Evolutionary conservation across 2,888 invertebrate species (phyloP).

Genomic region (Eilema caniola): DNA sequence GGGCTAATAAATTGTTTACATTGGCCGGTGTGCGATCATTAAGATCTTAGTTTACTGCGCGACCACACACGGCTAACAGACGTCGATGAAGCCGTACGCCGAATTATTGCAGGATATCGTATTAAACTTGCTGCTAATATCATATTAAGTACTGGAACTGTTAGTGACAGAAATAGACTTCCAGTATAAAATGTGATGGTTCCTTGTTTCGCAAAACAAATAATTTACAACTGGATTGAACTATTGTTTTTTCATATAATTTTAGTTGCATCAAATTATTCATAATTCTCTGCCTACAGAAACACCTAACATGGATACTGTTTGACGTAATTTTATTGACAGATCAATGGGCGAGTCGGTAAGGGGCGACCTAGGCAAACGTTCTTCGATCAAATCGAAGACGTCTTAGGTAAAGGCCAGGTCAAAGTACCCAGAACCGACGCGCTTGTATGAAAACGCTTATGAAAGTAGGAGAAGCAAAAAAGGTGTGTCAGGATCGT

Average conservation of each 20-base stretch:
- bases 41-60: conserved; percentile 81
- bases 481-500: too few relatives aligned
- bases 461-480: too few relatives aligned
- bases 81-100: conserved; percentile 76
- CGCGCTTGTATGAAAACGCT: too few relatives aligned
- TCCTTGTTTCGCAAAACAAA: conserved; percentile 31
- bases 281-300: neutral
- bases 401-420: too few relatives aligned
- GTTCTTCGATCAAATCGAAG: too few relatives aligned
- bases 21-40: conserved; percentile 75
- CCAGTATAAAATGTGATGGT: conserved; percentile 36
- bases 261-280: neutral
- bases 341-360: too few relatives aligned
- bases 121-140: conserved; percentile 75
- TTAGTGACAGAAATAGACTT: conserved; percentile 60
- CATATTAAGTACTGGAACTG: conserved; percentile 68
- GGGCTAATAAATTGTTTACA: conserved; percentile 81
- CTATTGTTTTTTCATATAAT: too few relatives aligned
- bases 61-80: conserved; percentile 82
- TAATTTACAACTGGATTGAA: too few relatives aligned
- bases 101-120: conserved; percentile 84
- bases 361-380: too few relatives aligned
- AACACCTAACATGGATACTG: neutral
- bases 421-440: too few relatives aligned
- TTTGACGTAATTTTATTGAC: neutral